phyloP scores from a whole-genome alignment of 2,797 vertebrate species.

The Coregonus suidteri region DNA sequence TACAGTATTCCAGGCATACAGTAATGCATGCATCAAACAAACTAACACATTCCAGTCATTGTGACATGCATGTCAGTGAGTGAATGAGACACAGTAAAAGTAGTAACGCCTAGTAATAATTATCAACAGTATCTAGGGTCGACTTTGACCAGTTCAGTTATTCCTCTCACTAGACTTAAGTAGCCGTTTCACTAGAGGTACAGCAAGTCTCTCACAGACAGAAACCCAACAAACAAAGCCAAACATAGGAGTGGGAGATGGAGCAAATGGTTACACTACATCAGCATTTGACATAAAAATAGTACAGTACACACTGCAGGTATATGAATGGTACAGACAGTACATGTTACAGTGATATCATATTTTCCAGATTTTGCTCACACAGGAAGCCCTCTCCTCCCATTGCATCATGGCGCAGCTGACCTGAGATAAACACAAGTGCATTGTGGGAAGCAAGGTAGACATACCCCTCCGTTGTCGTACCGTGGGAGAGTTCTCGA shows the following conservation, averaged over 20 bases:
- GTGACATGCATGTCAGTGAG: conserved; percentile 42
- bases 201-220: neutral
- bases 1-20: neutral
- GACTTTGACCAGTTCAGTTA: neutral
- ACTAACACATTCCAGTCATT: conserved; percentile 38
- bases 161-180: neutral
- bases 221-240: neutral
- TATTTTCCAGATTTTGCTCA: neutral
- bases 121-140: neutral
- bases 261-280: neutral
- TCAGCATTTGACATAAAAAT: neutral
- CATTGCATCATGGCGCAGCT: conserved; percentile 19
- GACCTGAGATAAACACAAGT: conserved; percentile 52
- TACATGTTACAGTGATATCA: neutral
- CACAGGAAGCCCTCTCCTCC: conserved; percentile 1
- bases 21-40: conserved; percentile 29
- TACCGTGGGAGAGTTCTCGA: neutral
- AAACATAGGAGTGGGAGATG: neutral
- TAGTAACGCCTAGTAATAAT: neutral
- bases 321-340: neutral
- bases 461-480: neutral
- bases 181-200: neutral
- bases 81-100: conserved; percentile 5
- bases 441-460: conserved; percentile 11
- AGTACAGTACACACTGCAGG: neutral